Conservation (phyloP, 2,113 vertebrate genomes). For the Calidris pugnax region DNA sequence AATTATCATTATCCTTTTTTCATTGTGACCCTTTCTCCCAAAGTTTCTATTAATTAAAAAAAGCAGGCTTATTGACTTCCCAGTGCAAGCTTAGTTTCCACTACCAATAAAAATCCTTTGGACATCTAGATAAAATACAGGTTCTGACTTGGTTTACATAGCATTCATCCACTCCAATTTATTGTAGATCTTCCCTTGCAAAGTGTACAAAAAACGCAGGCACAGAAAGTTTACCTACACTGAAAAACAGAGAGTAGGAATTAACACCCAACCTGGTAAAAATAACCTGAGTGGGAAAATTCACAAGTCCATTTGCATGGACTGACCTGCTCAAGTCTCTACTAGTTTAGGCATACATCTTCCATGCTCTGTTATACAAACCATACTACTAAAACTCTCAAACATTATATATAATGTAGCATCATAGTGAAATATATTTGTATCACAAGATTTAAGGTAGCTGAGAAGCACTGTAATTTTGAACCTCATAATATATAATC, state of each 20-base stretch:
- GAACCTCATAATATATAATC: not conserved
- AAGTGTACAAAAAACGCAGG: not conserved
- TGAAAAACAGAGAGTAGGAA: not conserved
- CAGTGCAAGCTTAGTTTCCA: not conserved
- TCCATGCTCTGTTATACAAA: not conserved
- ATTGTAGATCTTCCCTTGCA: not conserved
- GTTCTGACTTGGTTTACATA: not conserved
- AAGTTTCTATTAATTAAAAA: not conserved
- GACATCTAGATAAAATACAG: not conserved
- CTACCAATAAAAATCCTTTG: not conserved
- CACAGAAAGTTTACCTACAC: not conserved
- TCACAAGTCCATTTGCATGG: not conserved
- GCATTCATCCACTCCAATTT: not conserved
- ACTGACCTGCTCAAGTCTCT: not conserved
- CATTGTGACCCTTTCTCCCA: not conserved
- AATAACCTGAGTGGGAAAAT: not conserved
- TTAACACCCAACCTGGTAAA: not conserved
- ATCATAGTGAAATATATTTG: not conserved
- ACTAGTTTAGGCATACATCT: rapidly evolving
- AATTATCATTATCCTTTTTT: not conserved
- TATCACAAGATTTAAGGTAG: not conserved
- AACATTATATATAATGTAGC: not conserved
- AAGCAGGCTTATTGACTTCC: not conserved
- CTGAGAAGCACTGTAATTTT: not conserved
- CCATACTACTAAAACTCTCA: not conserved